Percentiles rank a stretch among this genome's conserved stretches.
phyloP scores from a whole-genome alignment of 2,888 invertebrate species.

The Pterostichus madidus region DNA sequence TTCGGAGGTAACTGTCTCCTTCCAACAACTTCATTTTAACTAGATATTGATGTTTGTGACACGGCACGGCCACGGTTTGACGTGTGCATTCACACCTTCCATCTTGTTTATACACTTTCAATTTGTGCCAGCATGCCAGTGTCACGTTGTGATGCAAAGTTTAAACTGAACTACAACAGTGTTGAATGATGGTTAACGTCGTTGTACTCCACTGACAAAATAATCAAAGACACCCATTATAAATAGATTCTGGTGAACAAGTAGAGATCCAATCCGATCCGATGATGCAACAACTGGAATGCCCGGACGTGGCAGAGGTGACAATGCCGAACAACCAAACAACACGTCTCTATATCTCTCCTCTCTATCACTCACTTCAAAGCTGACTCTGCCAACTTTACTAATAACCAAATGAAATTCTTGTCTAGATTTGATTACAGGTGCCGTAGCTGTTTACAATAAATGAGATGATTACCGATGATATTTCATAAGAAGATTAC shows the following conservation, averaged over 20 bases:
- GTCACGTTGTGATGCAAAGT: constrained; percentile 26
- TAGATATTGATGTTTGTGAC: constrained; percentile 53
- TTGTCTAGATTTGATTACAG: constrained; percentile 58
- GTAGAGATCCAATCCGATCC: constrained; percentile 33
- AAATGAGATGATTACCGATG: constrained; percentile 32
- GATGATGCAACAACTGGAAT: constrained; percentile 56
- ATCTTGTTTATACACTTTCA: constrained; percentile 54
- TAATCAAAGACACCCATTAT: constrained; percentile 29
- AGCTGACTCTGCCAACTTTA: constrained; percentile 1
- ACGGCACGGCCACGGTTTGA: constrained; percentile 53
- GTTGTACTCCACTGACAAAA: constrained; percentile 37
- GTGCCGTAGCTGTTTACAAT: constrained; percentile 45
- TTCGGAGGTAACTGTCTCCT: constrained; percentile 77
- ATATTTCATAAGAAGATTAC: constrained; percentile 7
- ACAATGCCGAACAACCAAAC: constrained; percentile 47
- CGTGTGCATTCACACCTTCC: constrained; percentile 49
- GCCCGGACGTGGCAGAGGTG: constrained; percentile 59
- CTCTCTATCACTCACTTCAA: background rate
- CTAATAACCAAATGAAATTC: constrained; percentile 54
- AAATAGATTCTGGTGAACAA: constrained; percentile 24
- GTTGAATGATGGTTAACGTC: constrained; percentile 32
- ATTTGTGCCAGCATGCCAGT: constrained; percentile 57
- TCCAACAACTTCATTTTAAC: constrained; percentile 67
- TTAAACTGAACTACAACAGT: constrained; percentile 15
- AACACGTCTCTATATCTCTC: background rate